Conservation (phyloP, 2,797 vertebrate species). For the Falco berigora region DNA sequence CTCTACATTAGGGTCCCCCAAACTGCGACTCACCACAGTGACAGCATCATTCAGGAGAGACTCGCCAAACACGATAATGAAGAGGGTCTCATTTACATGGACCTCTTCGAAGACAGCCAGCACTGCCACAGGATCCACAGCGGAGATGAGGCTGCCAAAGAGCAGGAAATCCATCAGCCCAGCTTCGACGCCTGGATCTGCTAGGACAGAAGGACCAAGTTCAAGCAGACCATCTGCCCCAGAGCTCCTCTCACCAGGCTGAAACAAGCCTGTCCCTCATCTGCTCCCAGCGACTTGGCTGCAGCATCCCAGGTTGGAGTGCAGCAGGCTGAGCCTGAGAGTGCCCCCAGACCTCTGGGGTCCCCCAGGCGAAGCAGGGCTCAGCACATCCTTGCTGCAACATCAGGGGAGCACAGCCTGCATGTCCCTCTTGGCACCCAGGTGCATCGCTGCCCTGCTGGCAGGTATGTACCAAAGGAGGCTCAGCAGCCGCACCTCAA, state of each 20-base stretch:
- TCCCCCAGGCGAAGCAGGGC: accelerated
- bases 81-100: conserved; percentile 91
- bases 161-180: conserved; percentile 92
- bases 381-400: background rate
- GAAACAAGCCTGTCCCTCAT: background rate
- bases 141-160: conserved; percentile 92
- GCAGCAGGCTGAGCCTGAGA: background rate
- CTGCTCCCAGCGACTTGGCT: background rate
- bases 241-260: background rate
- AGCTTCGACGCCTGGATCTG: conserved; percentile 84
- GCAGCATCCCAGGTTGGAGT: background rate
- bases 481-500: background rate
- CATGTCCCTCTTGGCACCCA: background rate
- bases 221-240: background rate
- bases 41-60: conserved; percentile 93
- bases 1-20: background rate
- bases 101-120: conserved; percentile 94
- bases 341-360: background rate
- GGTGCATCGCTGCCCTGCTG: background rate
- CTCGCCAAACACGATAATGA: conserved; percentile 96
- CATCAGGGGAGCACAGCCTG: background rate
- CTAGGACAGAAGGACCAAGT: background rate
- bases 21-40: conserved; percentile 85
- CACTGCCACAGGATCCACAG: conserved; percentile 92
- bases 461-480: background rate